These are phyloP conservation scores for Halisarca cf. caerulea DNA, from an alignment of 37 sponge, comb jelly and placozoan species.

Conservation along the genomic window DNA sequence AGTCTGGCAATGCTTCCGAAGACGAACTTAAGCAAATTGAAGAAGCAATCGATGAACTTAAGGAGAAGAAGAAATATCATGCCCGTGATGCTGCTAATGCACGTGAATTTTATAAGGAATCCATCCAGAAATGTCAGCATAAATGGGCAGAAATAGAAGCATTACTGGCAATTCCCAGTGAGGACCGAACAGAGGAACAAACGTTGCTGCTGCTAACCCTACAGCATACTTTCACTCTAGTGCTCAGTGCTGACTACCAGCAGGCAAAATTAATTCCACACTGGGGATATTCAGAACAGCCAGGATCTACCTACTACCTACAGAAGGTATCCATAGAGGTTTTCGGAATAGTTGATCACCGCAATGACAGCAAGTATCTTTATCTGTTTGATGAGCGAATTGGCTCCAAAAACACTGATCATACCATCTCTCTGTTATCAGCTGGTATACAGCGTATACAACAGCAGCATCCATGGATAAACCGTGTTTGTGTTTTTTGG, in stretches of 20 bases:
- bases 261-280: constrained; percentile 34
- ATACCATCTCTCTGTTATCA: constrained; percentile 32
- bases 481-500: constrained; percentile 32
- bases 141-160: neutral
- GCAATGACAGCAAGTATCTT: neutral
- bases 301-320: constrained; percentile 33
- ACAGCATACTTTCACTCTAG: constrained; percentile 15
- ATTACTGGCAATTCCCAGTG: neutral
- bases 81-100: constrained; percentile 10
- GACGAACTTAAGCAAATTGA: neutral
- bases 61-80: constrained; percentile 6
- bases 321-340: neutral
- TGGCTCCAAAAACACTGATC: constrained; percentile 42
- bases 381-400: neutral
- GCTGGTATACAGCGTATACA: neutral
- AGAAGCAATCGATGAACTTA: constrained; percentile 4
- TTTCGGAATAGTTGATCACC: neutral
- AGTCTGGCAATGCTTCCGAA: neutral
- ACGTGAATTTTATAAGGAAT: neutral
- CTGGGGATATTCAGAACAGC: constrained; percentile 24
- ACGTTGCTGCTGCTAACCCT: neutral
- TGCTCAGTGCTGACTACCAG: constrained; percentile 48
- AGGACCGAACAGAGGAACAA: neutral
- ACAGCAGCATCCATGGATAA: constrained; percentile 18
- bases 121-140: neutral